phyloP scores from a whole-genome alignment of 2,888 invertebrate species.

The Drosophila vallismaia region DNA sequence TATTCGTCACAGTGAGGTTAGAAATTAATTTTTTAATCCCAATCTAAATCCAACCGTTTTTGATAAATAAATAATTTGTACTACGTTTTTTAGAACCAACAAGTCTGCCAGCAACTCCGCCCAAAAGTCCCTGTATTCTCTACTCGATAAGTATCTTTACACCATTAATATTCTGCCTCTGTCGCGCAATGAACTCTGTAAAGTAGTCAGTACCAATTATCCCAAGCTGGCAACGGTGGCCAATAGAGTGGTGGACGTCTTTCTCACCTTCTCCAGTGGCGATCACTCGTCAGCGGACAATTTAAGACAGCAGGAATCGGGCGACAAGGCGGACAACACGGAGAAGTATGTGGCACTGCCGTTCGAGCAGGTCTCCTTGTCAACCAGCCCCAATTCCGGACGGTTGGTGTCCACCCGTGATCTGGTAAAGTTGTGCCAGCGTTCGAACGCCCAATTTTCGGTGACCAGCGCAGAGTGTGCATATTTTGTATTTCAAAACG shows the following conservation, averaged over 20 bases:
- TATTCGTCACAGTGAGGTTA: constrained; percentile 95
- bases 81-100: constrained; percentile 73
- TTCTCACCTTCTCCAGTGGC: constrained; percentile 90
- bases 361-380: constrained; percentile 72
- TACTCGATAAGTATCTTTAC: constrained; percentile 92
- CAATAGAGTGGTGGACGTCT: constrained; percentile 92
- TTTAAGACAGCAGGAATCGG: constrained; percentile 83
- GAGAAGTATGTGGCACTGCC: constrained; percentile 79
- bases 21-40: neutral
- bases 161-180: constrained; percentile 93
- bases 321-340: constrained; percentile 75
- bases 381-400: constrained; percentile 82
- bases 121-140: constrained; percentile 87
- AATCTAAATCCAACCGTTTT: neutral
- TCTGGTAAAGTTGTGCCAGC: constrained; percentile 94
- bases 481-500: constrained; percentile 89
- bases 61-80: neutral
- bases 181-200: constrained; percentile 89
- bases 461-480: constrained; percentile 86
- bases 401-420: constrained; percentile 93
- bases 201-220: constrained; percentile 89
- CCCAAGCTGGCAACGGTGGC: constrained; percentile 89
- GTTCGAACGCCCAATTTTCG: constrained; percentile 90
- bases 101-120: constrained; percentile 75
- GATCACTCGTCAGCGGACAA: constrained; percentile 85